These are phyloP conservation scores for Hyposoter didymator DNA, from an alignment of 2,888 invertebrate genomes.

Conservation along the genomic window DNA sequence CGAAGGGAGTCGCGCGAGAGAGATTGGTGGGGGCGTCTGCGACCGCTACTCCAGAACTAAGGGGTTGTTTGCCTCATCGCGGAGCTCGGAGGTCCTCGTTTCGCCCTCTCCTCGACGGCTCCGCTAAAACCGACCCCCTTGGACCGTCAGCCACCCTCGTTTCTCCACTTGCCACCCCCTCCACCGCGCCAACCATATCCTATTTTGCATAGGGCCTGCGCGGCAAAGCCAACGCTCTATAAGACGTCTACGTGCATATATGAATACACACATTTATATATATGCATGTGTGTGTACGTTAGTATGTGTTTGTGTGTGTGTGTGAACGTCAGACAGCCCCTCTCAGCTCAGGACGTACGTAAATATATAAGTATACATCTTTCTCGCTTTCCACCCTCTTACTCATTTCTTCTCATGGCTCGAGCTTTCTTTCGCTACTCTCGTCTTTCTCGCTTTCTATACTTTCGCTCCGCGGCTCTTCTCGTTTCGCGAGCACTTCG, in stretches of 20 bases:
- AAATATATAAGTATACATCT: conserved; percentile 35
- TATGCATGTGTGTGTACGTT: not conserved
- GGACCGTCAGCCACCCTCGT: conserved; percentile 52
- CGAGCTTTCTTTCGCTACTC: conserved; percentile 44
- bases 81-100: conserved; percentile 78
- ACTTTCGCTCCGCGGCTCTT: conserved; percentile 40
- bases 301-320: not conserved
- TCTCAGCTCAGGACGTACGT: conserved; percentile 32
- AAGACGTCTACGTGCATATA: not conserved
- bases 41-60: conserved; percentile 83
- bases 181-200: conserved; percentile 72
- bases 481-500: conserved; percentile 75
- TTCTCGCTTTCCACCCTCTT: conserved; percentile 63
- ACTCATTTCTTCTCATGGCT: conserved; percentile 42
- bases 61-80: conserved; percentile 83
- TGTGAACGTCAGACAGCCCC: conserved; percentile 55
- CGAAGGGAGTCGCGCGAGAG: conserved; percentile 75
- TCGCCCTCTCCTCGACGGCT: conserved; percentile 69
- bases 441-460: conserved; percentile 43
- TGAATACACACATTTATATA: conserved; percentile 26
- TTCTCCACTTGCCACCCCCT: conserved; percentile 44
- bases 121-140: conserved; percentile 64
- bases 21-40: conserved; percentile 83
- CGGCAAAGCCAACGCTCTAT: conserved; percentile 69
- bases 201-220: conserved; percentile 84